Evolutionary conservation across 2,113 vertebrate species (phyloP), one percentile per base, ranked within the genome.

Genomic region (Gambusia affinis): DNA sequence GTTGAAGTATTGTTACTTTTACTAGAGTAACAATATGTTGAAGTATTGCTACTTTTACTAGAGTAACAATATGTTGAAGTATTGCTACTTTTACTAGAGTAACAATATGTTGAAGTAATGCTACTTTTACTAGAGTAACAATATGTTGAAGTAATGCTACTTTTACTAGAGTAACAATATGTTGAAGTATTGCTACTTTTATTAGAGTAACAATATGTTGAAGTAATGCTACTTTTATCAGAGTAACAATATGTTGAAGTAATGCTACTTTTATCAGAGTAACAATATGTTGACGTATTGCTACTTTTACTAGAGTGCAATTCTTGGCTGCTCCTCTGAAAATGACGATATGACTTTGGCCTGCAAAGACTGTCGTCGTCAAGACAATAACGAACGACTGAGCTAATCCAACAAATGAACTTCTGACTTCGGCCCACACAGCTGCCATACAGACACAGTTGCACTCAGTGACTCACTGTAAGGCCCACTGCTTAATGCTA

Each of bases 401-500:
- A 6, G 19, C 14, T 75, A 8, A 72, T 0, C 28, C 42, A 29
- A 11, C 17, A 30, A 69, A 76, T 84, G 71, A 85, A 84, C 86
- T 79, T 80, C n/a, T 77, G 77, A 84, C 79, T 78, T 62, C 2
- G 3, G 54, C 47, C 64, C 39, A 42, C 67, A 70, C 64, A 67
- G 44, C 75, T 66, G 76, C 4, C 44, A 72, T 14, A 66, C 17
- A 60, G 0, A 0, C 37, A 51, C 72, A 60, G 27, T 39, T 60
- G 22, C 24, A 0, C 64, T 83, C 79, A 83, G 19, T 72, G 80
- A 19, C 72, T 76, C 62, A 72, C 57, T 84, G 71, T 64, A 47
- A 75, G 68, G 65, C 78, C 82, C 71, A 60, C 80, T 75, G 30
- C 68, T 72, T 61, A 19, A 61, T 73, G 73, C 63, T 67, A 79